phyloP scores from a whole-genome alignment of 2,888 invertebrate genomes.

The Tribolium freemani region DNA sequence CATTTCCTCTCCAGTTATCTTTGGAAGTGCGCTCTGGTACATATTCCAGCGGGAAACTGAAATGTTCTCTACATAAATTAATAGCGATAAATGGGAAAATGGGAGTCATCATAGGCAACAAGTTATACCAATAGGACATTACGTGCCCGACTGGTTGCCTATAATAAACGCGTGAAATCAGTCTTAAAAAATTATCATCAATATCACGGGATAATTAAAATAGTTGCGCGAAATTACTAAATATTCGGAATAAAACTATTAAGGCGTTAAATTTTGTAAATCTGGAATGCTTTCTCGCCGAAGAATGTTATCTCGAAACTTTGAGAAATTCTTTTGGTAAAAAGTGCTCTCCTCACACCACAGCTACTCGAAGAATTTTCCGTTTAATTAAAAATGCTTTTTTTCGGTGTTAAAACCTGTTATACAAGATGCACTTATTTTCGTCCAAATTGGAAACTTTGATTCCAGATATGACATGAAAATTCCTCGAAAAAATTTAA shows the following conservation, averaged over 20 bases:
- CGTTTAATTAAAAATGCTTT: conserved; percentile 13
- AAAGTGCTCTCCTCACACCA: not conserved
- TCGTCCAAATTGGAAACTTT: not conserved
- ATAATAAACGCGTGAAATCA: not conserved
- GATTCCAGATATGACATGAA: not conserved
- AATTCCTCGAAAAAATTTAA: not conserved
- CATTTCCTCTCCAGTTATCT: conserved; percentile 22
- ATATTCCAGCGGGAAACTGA: not conserved
- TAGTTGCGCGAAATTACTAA: not conserved
- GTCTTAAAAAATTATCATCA: too few species aligned
- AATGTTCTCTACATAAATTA: not conserved
- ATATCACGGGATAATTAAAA: too few species aligned
- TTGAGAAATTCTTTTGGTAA: conserved; percentile 8
- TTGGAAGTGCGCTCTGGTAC: conserved; percentile 25
- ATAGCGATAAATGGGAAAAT: not conserved
- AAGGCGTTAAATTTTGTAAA: not conserved
- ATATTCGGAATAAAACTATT: not conserved
- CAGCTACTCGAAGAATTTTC: conserved; percentile 7
- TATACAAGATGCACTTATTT: not conserved
- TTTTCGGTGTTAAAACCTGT: not conserved
- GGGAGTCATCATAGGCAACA: conserved; percentile 6
- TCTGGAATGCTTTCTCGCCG: not conserved
- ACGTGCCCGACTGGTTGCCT: conserved; percentile 4
- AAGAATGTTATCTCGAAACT: not conserved
- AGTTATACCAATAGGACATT: not conserved